Evolutionary conservation across 2,113 vertebrate species (phyloP).

Genomic region (Thomomys bottae): DNA sequence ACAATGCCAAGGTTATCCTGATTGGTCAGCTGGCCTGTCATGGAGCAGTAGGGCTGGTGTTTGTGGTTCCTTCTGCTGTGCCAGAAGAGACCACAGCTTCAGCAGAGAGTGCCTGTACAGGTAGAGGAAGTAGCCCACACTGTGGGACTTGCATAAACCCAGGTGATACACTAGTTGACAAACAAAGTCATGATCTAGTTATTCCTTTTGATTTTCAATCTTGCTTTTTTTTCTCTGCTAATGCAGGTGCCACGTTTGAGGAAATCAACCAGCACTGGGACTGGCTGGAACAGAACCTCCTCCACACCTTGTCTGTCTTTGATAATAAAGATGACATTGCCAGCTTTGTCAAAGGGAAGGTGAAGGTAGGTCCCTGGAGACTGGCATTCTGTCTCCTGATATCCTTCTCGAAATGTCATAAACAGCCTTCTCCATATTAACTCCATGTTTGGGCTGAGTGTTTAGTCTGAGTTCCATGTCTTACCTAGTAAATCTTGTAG

Average conservation of each 20-base stretch:
- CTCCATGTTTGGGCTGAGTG: neutral
- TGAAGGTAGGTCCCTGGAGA: constrained; percentile 88
- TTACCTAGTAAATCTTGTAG: neutral
- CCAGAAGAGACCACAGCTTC: fast-evolving
- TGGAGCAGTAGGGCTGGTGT: neutral
- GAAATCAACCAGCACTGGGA: constrained; percentile 97
- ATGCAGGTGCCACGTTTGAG: constrained; percentile 91
- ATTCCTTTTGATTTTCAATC: constrained; percentile 3
- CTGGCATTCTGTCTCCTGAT: fast-evolving
- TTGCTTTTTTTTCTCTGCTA: constrained; percentile 45
- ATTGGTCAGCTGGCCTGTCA: fast-evolving
- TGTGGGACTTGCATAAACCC: neutral
- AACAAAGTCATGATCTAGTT: neutral
- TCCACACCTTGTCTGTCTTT: constrained; percentile 96
- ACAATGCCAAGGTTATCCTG: neutral
- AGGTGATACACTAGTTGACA: neutral
- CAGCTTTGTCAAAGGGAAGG: constrained; percentile 96
- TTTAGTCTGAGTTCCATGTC: neutral
- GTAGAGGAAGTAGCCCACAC: neutral
- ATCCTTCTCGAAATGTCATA: fast-evolving
- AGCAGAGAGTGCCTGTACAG: fast-evolving
- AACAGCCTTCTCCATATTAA: neutral
- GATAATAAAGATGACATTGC: constrained; percentile 97
- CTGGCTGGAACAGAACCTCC: constrained; percentile 96
- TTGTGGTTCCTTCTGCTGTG: neutral